Evolutionary conservation across 1,140 invertebrate genomes (phyloP), one percentile per base, ranked within the genome.

Genomic region (Caenorhabditis inopinata): DNA sequence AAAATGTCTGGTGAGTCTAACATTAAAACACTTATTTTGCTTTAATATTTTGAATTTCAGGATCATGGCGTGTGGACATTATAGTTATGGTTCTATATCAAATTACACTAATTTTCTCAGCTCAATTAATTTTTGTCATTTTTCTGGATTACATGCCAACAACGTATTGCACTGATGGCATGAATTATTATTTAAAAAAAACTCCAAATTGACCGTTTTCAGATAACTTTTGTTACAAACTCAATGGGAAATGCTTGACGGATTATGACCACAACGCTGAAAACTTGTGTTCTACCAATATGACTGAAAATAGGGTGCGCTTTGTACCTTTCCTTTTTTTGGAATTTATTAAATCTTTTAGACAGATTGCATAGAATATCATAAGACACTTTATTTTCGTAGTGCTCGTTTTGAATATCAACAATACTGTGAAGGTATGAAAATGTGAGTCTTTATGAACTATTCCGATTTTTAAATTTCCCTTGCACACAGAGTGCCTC

Each of bases 331-430:
- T 14, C 14, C 14, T 42, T 7, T 14, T 42, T 14, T 7, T 42
- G 14, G 14, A 42, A 42, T n/a, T n/a, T n/a, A 42, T 42, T 14
- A 7, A 42, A 42, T 62, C 7, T 68, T 68, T 6, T 32, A 68
- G 58, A 38, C n/a, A 18, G 18, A 38, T 35, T 68, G 58, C n/a
- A 68, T 68, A n/a, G 7, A 11, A 9, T 29, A 68, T 3, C 29
- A 68, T 18, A 68, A 42, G 16, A 68, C 7, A 11, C n/a, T 68
- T 29, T 68, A 38, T 21, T 68, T 68, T 21, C n/a, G 27, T 9
- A 68, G 58, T 68, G 58, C 58, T 5, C 58, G 38, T 21, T 68
- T 42, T n/a, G 32, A 68, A 42, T 68, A 68, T 68, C 58, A 68
- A 21, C 58, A 68, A 25, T n/a, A 38, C 23, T 68, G 58, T 38